Base-by-base conservation (phyloP, 2,797 vertebrate genomes). In the Halcyon leucocephala region DNA sequence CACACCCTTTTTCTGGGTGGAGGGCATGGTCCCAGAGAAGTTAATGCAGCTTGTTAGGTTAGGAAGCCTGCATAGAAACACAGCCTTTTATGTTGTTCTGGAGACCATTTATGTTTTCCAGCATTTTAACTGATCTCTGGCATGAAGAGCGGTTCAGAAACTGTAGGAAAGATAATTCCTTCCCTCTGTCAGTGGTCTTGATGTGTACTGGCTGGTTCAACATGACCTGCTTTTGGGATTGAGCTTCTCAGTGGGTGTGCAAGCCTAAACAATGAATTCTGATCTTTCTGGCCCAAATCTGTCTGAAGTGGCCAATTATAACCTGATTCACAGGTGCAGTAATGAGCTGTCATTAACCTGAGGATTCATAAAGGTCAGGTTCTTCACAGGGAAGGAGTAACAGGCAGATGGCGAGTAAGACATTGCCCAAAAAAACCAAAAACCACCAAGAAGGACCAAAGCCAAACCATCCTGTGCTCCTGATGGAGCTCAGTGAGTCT, bases 271-370 rank as follows among this genome's bases (percentile, higher is more conserved):
- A 91, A 64, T 82, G 88, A 95, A 86, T 93, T 90, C 62, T 81
- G 72, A 88, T 65, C 57, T 96, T 95, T 69, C 84, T 93, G 82
- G 67, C 54, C 42, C 8, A 37, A 57, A 91, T 95, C 62, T 93
- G 52, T 95, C 89, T 86, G 74, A 84, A 73, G 58, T 83, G 44
- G 66, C 91, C 96, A 92, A 96, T 96, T 96, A 93, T 95, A 96
- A 84, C 81, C 58, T 79, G 90, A 67, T 80, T 86, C 90, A 69
- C 91, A 94, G 91, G 90, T 96, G 91, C 77, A 89, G 44, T 95
- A 95, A 95, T 94, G 91, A 91, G 80, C 41, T 96, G 76, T 96
- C 93, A 84, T 96, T 96, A 96, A 95, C 94, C 95, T 91, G 91
- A 60, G 91, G 96, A 82, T 93, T 94, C 9, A 21, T 83, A 95